Evolutionary conservation across 2,888 invertebrate genomes (phyloP).

Genomic region (Ichneumoninae sp.): DNA sequence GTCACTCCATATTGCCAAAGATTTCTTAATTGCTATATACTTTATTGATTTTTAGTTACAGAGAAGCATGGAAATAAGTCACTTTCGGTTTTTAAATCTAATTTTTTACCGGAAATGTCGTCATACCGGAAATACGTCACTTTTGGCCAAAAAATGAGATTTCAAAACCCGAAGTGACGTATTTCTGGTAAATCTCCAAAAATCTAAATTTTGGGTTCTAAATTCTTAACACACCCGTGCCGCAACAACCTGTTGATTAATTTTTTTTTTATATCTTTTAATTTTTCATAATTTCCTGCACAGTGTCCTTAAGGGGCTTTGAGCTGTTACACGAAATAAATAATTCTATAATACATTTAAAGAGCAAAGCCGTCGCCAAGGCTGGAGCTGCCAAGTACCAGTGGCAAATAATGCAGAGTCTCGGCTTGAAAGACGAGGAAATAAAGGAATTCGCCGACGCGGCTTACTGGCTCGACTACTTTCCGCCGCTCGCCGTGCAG

Average conservation of each 20-base stretch:
- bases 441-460: conserved; percentile 96
- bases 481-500: conserved; percentile 94
- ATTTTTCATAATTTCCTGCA: too few relatives aligned
- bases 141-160: not conserved
- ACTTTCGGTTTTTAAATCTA: not conserved
- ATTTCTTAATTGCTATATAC: not conserved
- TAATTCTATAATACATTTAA: conserved; percentile 71
- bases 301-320: too few relatives aligned
- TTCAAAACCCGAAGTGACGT: not conserved
- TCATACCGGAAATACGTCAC: too few relatives aligned
- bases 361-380: conserved; percentile 98
- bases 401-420: conserved; percentile 99
- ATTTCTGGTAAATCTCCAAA: too few relatives aligned
- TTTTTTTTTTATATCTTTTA: too few relatives aligned
- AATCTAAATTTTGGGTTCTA: too few relatives aligned
- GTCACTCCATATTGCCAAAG: not conserved
- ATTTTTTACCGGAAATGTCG: too few relatives aligned
- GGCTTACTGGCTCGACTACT: conserved; percentile 97
- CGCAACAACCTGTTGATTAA: too few relatives aligned
- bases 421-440: conserved; percentile 96
- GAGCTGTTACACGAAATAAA: not conserved
- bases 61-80: not conserved
- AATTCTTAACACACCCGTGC: too few relatives aligned
- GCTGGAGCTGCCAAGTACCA: conserved; percentile 95
- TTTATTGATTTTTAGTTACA: not conserved